Percentiles rank a stretch among this genome's conserved stretches.
phyloP scores from a whole-genome alignment of 2,113 vertebrate species.

The Vombatus ursinus region DNA sequence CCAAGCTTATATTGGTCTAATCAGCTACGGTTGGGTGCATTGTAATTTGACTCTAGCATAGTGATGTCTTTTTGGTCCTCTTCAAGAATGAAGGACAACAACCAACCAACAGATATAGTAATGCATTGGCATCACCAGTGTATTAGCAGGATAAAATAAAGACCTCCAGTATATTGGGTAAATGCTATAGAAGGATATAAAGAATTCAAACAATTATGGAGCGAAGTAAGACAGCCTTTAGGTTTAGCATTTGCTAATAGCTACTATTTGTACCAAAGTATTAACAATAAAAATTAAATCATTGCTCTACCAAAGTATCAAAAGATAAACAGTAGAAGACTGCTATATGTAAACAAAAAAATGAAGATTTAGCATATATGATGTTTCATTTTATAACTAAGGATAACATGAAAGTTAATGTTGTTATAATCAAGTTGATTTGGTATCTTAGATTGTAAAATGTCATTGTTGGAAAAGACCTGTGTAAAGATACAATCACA shows the following conservation, averaged over 20 bases:
- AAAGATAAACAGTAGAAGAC: neutral
- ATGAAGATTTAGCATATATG: neutral
- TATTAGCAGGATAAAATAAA: neutral
- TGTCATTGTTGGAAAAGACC: neutral
- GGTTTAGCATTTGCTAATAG: too few species aligned
- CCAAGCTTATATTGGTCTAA: too few species aligned
- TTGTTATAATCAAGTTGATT: neutral
- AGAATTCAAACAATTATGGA: neutral
- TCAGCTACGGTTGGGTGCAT: too few species aligned
- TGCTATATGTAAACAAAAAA: neutral
- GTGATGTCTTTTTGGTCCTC: too few species aligned
- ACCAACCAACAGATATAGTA: too few species aligned
- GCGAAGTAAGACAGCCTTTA: neutral
- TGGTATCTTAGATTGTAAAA: neutral
- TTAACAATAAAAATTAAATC: neutral
- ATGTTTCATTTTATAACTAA: neutral
- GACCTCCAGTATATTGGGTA: neutral
- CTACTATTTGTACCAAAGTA: neutral
- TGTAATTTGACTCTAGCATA: too few species aligned
- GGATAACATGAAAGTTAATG: neutral
- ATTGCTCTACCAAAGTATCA: neutral
- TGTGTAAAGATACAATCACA: neutral
- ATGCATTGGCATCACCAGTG: neutral
- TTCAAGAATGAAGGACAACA: too few species aligned
- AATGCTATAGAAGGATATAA: neutral